These are phyloP conservation scores for Onychomys leucogaster DNA, from an alignment of 2,797 vertebrate genomes.

Conservation along the genomic window DNA sequence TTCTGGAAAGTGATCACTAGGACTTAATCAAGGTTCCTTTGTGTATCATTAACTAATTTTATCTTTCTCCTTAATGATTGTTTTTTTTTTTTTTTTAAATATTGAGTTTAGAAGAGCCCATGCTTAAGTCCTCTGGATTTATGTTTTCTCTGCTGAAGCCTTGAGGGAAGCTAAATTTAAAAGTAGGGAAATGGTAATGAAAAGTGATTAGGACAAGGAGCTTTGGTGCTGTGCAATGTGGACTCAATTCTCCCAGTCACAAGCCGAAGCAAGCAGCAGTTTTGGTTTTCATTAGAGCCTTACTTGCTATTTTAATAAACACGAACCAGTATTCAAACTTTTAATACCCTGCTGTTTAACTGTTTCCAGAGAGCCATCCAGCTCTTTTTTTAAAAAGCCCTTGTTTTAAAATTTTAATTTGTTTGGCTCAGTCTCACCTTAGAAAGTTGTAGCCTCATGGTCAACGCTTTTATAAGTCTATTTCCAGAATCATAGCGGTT, in stretches of 20 bases:
- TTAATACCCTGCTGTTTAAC: constrained; percentile 92
- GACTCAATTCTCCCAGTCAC: constrained; percentile 85
- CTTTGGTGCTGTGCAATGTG: constrained; percentile 83
- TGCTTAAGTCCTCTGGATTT: constrained; percentile 77
- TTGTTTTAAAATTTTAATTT: constrained; percentile 90
- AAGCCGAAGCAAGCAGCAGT: constrained; percentile 81
- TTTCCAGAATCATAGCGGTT: constrained; percentile 88
- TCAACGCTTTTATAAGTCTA: constrained; percentile 88
- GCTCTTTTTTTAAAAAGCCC: constrained; percentile 83
- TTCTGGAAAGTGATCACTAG: constrained; percentile 85
- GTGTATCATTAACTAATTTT: constrained; percentile 85
- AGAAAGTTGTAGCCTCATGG: constrained; percentile 86
- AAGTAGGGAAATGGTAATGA: constrained; percentile 87
- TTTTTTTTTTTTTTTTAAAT: constrained; percentile 25
- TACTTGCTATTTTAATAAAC: constrained; percentile 90
- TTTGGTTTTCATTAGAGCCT: constrained; percentile 90
- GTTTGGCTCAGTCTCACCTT: constrained; percentile 87
- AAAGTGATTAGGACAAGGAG: constrained; percentile 86
- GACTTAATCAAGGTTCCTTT: constrained; percentile 83
- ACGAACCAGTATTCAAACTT: constrained; percentile 89
- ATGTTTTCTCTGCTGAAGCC: constrained; percentile 75
- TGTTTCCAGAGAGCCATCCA: constrained; percentile 90
- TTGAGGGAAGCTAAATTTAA: constrained; percentile 85
- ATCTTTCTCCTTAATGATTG: constrained; percentile 51
- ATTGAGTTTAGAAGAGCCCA: constrained; percentile 72